phyloP scores from a whole-genome alignment of 2,888 invertebrate species.

The Drosophila macrospina region DNA sequence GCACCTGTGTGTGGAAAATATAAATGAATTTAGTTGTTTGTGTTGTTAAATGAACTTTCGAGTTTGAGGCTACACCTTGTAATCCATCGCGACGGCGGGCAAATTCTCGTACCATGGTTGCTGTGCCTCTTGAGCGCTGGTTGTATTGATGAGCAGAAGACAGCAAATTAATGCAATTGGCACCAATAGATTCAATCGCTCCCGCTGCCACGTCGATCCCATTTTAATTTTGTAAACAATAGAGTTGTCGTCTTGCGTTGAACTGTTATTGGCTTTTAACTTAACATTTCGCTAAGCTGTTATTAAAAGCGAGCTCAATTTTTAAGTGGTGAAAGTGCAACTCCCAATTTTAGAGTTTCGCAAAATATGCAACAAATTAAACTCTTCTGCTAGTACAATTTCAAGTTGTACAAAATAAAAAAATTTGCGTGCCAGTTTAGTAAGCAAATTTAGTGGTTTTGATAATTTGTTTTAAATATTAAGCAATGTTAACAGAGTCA shows the following conservation, averaged over 20 bases:
- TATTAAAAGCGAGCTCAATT: constrained; percentile 12
- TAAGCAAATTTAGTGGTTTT: background rate
- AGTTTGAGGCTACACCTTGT: constrained; percentile 87
- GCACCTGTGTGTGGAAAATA: constrained; percentile 85
- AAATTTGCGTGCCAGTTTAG: background rate
- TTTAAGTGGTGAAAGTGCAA: constrained; percentile 8
- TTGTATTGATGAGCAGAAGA: constrained; percentile 48
- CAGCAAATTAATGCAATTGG: constrained; percentile 53
- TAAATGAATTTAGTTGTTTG: constrained; percentile 5
- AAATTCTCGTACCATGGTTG: constrained; percentile 94
- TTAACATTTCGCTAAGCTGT: constrained; percentile 12
- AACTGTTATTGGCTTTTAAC: constrained; percentile 5
- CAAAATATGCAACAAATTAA: background rate
- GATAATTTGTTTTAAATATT: background rate
- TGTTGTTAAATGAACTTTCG: constrained; percentile 9
- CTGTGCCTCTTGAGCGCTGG: constrained; percentile 85
- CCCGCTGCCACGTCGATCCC: constrained; percentile 84
- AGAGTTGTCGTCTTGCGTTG: constrained; percentile 30
- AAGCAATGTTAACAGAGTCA: background rate
- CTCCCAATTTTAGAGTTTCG: no score
- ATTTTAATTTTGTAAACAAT: constrained; percentile 67
- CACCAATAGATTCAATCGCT: constrained; percentile 54
- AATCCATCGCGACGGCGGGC: constrained; percentile 97
- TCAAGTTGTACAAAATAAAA: background rate
- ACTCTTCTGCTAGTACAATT: background rate